Conservation (phyloP, 2,888 invertebrate genomes). For the Nematopogon swammerdamellus region DNA sequence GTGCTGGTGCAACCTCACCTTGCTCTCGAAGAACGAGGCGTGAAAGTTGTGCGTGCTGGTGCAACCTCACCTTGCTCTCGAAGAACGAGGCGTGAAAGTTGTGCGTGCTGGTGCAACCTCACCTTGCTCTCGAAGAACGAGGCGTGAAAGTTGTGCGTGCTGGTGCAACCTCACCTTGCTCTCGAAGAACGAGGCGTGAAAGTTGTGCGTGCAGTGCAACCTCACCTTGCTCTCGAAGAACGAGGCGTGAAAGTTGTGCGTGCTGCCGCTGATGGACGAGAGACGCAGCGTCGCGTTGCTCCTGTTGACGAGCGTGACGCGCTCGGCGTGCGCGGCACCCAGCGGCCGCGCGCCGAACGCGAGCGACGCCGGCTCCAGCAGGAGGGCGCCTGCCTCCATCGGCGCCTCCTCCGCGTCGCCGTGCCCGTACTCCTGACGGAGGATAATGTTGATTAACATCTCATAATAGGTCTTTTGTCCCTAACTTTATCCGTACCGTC, state of each 20-base stretch:
- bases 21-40: too few species aligned
- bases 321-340: constrained; percentile 82
- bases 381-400: constrained; percentile 22
- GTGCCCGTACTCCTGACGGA: constrained; percentile 6
- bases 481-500: too few species aligned
- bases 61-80: too few species aligned
- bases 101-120: too few species aligned
- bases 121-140: too few species aligned
- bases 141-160: too few species aligned
- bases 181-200: too few species aligned
- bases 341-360: constrained; percentile 66
- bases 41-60: too few species aligned
- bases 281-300: constrained; percentile 89
- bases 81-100: too few species aligned
- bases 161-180: too few species aligned
- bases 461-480: neutral
- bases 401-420: constrained; percentile 4
- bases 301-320: constrained; percentile 84
- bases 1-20: too few species aligned
- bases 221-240: constrained; percentile 94
- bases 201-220: too few species aligned
- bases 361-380: constrained; percentile 46
- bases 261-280: constrained; percentile 91
- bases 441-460: neutral
- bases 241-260: constrained; percentile 94